Evolutionary conservation across 2,113 vertebrate genomes (phyloP).

Genomic region (Erpornis zantholeuca): DNA sequence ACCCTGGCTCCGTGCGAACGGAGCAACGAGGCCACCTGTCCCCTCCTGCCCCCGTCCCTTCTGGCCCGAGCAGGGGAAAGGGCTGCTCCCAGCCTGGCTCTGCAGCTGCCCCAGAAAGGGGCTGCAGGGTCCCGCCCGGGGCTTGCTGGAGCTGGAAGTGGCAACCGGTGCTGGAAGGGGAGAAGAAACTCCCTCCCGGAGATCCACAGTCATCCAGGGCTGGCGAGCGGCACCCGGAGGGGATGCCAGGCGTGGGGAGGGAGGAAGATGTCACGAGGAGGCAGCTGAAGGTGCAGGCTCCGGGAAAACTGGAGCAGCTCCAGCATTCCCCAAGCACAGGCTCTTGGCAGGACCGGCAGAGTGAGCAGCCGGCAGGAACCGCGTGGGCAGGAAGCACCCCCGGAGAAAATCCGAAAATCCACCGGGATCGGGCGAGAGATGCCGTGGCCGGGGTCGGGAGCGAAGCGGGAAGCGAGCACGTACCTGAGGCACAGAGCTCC

Average conservation of each 20-base stretch:
- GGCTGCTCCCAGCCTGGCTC: background rate
- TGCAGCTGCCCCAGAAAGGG: background rate
- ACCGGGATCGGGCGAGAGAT: background rate
- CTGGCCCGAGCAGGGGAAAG: background rate
- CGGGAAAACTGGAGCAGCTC: conserved; percentile 2
- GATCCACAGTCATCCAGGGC: background rate
- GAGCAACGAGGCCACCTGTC: background rate
- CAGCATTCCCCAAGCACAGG: background rate
- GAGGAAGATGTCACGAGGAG: conserved; percentile 17
- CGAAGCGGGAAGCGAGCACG: background rate
- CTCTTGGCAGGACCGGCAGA: background rate
- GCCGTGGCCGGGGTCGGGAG: background rate
- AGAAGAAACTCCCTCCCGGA: background rate
- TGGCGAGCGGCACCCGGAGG: background rate
- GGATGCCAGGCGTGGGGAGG: background rate
- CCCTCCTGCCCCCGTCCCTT: background rate
- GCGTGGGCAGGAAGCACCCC: background rate
- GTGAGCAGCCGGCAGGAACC: background rate
- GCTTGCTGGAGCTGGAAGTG: background rate
- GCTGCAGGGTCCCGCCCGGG: background rate
- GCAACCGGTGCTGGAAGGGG: background rate
- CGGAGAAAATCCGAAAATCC: background rate
- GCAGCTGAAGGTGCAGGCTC: background rate
- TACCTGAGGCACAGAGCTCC: conserved; percentile 9
- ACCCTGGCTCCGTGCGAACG: background rate